A percentile compares a stretch with the other conserved stretches of the same genome.
phyloP scores from a whole-genome alignment of 1,140 invertebrate species.

The Ceratoteleas bidentatus region DNA sequence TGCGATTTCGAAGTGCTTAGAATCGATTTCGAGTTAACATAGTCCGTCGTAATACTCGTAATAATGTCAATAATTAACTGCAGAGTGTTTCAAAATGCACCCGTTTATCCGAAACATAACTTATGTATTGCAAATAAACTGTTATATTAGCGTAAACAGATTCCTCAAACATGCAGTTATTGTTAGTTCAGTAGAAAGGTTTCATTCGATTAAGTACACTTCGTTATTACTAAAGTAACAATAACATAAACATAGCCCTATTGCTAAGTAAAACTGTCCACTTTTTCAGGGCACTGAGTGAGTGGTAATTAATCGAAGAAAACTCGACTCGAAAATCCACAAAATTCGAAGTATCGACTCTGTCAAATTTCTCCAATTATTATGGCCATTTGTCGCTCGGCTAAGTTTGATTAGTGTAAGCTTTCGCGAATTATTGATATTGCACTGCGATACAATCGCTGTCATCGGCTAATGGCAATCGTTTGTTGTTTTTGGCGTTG shows the following conservation, averaged over 20 bases:
- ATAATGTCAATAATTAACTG: constrained; percentile 27
- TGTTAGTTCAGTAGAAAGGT: too few relatives aligned
- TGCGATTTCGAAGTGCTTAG: neutral
- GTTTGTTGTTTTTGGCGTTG: neutral
- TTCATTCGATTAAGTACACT: too few relatives aligned
- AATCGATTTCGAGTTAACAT: neutral
- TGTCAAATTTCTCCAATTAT: constrained; percentile 22
- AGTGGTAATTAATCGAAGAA: constrained; percentile 35
- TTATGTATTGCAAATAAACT: too few relatives aligned
- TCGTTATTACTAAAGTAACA: too few relatives aligned
- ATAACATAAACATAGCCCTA: too few relatives aligned
- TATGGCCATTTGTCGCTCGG: constrained; percentile 22
- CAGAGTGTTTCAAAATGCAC: constrained; percentile 19
- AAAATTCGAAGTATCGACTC: constrained; percentile 19
- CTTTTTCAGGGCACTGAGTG: neutral
- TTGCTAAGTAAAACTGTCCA: too few relatives aligned
- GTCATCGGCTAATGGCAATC: constrained; percentile 3
- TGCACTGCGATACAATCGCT: constrained; percentile 14
- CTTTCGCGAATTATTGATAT: constrained; percentile 24
- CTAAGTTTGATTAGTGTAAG: constrained; percentile 32
- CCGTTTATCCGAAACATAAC: too few relatives aligned
- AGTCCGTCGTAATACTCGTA: constrained; percentile 4
- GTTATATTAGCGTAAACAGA: too few relatives aligned
- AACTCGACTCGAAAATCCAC: constrained; percentile 27
- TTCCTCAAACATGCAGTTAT: too few relatives aligned